A percentile compares a stretch with the other conserved stretches of the same genome.
Conservation (phyloP, 2,888 invertebrate species). For the Boloria selene region DNA sequence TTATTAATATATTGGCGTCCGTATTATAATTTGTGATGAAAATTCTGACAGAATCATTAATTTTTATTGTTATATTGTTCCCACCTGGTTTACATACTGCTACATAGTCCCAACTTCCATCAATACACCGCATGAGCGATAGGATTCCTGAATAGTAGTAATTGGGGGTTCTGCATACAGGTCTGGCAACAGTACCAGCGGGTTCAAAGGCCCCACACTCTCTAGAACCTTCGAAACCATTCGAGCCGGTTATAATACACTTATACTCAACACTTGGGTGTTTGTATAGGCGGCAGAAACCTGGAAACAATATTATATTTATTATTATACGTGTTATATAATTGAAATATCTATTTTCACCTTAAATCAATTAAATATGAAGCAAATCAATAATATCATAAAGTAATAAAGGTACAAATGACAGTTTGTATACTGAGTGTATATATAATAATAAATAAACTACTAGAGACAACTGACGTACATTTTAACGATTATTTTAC, state of each 20-base stretch:
- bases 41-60: slow-evolving; percentile 21
- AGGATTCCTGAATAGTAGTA: slow-evolving; percentile 52
- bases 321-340: not conserved
- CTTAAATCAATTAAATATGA: too few species aligned
- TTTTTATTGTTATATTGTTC: slow-evolving; percentile 35
- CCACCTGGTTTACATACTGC: slow-evolving; percentile 60
- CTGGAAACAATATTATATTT: slow-evolving; percentile 42
- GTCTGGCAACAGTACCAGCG: slow-evolving; percentile 49
- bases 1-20: slow-evolving; percentile 22
- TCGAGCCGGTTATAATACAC: slow-evolving; percentile 46
- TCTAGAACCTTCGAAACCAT: slow-evolving; percentile 44
- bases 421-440: too few species aligned
- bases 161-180: slow-evolving; percentile 54
- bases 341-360: not conserved
- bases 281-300: slow-evolving; percentile 51
- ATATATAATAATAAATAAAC: too few species aligned
- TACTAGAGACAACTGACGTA: too few species aligned
- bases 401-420: too few species aligned
- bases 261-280: slow-evolving; percentile 54
- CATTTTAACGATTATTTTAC: too few species aligned
- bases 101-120: slow-evolving; percentile 55
- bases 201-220: slow-evolving; percentile 52
- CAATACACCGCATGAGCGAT: slow-evolving; percentile 53
- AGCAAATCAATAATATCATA: too few species aligned
- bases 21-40: slow-evolving; percentile 17